A percentile compares a stretch with the other conserved stretches of the same genome.
These are phyloP conservation scores for Aphrocallistes beatrix DNA, from an alignment of 37 sponge, comb jelly and placozoan genomes.

Conservation along the genomic window DNA sequence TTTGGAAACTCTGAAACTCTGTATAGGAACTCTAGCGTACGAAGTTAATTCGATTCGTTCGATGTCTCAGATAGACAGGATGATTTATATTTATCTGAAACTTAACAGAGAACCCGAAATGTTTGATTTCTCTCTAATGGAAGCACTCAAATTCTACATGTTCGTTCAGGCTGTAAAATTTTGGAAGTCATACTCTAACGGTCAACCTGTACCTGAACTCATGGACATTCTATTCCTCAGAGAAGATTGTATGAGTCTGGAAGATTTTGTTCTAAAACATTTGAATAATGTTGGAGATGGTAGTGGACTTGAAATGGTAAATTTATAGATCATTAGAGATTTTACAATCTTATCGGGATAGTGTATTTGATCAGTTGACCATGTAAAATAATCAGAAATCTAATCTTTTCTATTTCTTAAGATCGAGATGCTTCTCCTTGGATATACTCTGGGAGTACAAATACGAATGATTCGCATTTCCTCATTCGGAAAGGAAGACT, in stretches of 20 bases:
- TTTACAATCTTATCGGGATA: no score
- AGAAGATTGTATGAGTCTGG: background rate
- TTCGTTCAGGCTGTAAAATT: background rate
- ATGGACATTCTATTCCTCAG: background rate
- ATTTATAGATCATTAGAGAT: no score
- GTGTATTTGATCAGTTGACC: no score
- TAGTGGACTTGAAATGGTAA: background rate
- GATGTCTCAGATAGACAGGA: background rate
- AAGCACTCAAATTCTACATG: conserved; percentile 14
- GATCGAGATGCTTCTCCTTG: background rate
- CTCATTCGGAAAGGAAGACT: background rate
- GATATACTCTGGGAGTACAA: background rate
- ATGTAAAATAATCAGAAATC: no score
- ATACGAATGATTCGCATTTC: background rate
- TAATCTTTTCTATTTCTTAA: no score
- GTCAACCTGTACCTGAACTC: background rate
- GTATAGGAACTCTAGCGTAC: background rate
- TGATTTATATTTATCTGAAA: background rate
- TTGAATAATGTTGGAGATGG: background rate
- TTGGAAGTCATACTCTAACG: background rate
- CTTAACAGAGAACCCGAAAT: background rate
- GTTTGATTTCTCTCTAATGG: conserved; percentile 13
- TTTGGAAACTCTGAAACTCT: background rate
- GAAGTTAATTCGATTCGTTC: no score
- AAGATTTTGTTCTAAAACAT: background rate